These are phyloP conservation scores for Cylloceria caligata DNA, from an alignment of 2,888 invertebrate genomes.

Conservation along the genomic window DNA sequence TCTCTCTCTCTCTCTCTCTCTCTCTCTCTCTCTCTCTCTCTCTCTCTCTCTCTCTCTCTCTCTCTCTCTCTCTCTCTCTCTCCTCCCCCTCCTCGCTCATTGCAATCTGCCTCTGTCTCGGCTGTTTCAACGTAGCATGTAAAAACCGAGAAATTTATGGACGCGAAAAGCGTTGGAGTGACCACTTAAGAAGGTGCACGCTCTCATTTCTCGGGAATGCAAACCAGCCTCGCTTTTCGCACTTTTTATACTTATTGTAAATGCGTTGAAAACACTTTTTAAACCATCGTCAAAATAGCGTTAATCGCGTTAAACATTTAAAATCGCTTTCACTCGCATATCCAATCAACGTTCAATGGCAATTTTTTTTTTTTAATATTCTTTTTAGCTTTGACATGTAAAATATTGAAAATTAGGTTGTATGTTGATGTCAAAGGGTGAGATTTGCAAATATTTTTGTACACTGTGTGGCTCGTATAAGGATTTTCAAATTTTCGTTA, in stretches of 20 bases:
- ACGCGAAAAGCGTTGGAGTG: conserved; percentile 61
- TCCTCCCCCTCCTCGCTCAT: too few relatives aligned
- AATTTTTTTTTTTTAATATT: neutral
- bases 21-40: conserved; percentile 27
- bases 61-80: conserved; percentile 15
- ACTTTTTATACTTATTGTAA: neutral
- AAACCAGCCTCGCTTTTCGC: neutral
- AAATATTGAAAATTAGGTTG: neutral
- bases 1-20: conserved; percentile 12
- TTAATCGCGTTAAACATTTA: neutral
- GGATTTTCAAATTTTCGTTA: neutral
- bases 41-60: conserved; percentile 14
- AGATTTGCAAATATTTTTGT: neutral
- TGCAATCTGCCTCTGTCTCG: neutral
- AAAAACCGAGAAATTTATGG: conserved; percentile 67
- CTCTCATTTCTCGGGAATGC: conserved; percentile 28
- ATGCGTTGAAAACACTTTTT: neutral
- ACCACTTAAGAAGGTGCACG: conserved; percentile 62
- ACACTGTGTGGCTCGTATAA: too few relatives aligned
- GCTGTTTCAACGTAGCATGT: conserved; percentile 59
- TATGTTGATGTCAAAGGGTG: neutral
- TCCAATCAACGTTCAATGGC: neutral
- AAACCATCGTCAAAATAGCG: neutral
- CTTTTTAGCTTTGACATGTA: neutral
- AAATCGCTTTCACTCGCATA: neutral